Evolutionary conservation across 2,113 vertebrate species (phyloP).

Genomic region (Bufo bufo): DNA sequence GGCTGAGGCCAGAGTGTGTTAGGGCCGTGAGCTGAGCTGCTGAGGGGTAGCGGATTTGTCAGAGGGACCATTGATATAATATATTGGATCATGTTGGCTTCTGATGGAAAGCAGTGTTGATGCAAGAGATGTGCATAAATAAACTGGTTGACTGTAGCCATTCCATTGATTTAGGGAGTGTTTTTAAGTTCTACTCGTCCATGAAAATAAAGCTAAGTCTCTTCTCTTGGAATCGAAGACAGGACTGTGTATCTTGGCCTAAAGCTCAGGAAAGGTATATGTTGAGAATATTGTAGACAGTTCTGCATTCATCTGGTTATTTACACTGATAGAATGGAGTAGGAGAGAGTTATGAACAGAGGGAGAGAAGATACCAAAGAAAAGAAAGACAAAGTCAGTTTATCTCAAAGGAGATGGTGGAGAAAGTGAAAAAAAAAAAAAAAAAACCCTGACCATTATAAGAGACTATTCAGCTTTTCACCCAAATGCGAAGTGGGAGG

Average conservation of each 20-base stretch:
- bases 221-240: constrained; percentile 16
- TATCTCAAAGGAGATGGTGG: background rate
- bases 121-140: background rate
- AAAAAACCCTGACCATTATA: background rate
- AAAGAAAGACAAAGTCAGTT: background rate
- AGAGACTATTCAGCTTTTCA: background rate
- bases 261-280: constrained; percentile 11
- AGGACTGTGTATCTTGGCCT: constrained; percentile 3
- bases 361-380: background rate
- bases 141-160: background rate
- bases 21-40: background rate
- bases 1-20: background rate
- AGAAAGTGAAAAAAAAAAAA: background rate
- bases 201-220: background rate
- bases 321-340: background rate
- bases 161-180: background rate
- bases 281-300: background rate
- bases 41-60: background rate
- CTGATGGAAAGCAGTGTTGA: background rate
- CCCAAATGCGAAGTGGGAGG: background rate
- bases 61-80: constrained; percentile 24
- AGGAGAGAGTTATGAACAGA: constrained; percentile 5
- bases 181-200: background rate
- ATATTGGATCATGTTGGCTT: background rate
- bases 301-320: background rate